Conservation (phyloP, 2,113 vertebrate genomes). For the Plecturocebus donacophilus region DNA sequence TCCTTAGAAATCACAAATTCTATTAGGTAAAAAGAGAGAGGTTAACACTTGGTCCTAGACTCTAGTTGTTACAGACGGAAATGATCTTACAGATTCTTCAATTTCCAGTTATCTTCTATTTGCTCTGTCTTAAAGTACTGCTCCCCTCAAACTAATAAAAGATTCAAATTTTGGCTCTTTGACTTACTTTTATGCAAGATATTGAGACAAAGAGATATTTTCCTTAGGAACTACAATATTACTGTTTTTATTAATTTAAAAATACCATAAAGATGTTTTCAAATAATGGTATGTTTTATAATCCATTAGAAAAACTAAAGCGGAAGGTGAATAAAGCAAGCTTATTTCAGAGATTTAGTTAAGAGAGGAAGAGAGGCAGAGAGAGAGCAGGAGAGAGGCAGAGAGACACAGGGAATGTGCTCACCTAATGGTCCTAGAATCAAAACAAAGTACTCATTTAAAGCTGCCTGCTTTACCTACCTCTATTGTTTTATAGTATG, state of each 20-base stretch:
- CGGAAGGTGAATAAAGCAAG: background rate
- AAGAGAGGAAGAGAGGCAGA: background rate
- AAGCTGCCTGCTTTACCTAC: background rate
- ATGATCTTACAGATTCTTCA: slow-evolving; percentile 22
- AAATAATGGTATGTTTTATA: slow-evolving; percentile 1
- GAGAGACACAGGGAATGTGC: background rate
- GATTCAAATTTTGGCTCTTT: background rate
- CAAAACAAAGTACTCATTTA: background rate
- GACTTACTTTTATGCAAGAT: background rate
- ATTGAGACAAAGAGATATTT: background rate
- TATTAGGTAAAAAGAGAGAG: background rate
- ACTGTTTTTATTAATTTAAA: slow-evolving; percentile 6
- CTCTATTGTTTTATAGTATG: background rate
- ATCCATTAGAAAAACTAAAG: slow-evolving; percentile 4
- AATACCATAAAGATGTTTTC: background rate
- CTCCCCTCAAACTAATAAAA: background rate
- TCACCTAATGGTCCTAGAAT: background rate
- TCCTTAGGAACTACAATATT: background rate
- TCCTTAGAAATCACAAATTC: background rate
- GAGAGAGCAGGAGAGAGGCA: no score
- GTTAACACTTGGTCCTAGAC: background rate
- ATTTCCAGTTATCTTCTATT: slow-evolving; percentile 25
- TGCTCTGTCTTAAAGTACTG: background rate
- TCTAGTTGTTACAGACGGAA: background rate
- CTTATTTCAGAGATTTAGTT: slow-evolving; percentile 35